These are phyloP conservation scores for Eulemur coronatus DNA, from an alignment of 2,797 vertebrate genomes.

Conservation along the genomic window DNA sequence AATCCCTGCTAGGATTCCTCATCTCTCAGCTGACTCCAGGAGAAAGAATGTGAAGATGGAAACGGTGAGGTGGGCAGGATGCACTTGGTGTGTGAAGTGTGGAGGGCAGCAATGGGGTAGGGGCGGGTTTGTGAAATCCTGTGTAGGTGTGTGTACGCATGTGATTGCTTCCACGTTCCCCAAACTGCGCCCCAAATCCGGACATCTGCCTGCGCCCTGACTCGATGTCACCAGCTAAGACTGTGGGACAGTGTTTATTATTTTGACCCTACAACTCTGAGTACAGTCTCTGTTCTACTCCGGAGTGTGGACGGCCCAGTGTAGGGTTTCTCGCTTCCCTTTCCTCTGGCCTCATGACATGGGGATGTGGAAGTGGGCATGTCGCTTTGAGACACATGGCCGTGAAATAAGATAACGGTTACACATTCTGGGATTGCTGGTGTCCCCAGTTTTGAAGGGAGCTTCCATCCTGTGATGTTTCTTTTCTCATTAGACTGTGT, in stretches of 20 bases:
- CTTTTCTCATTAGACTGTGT: neutral
- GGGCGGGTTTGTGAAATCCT: slow-evolving; percentile 44
- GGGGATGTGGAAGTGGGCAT: slow-evolving; percentile 46
- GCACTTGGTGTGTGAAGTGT: slow-evolving; percentile 41
- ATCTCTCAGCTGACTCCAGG: neutral
- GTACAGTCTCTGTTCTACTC: neutral
- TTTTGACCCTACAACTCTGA: slow-evolving; percentile 62
- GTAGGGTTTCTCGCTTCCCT: slow-evolving; percentile 32
- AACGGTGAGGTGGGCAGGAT: slow-evolving; percentile 43
- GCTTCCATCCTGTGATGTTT: neutral
- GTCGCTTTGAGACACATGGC: slow-evolving; percentile 29
- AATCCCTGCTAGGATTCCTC: slow-evolving; percentile 57
- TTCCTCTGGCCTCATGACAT: neutral
- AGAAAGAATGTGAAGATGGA: neutral
- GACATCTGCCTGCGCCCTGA: neutral
- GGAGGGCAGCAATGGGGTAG: neutral
- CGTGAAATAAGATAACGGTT: neutral
- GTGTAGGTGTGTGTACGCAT: slow-evolving; percentile 15
- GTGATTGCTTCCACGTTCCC: neutral
- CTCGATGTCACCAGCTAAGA: slow-evolving; percentile 14
- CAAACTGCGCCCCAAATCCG: neutral
- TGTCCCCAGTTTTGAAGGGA: neutral
- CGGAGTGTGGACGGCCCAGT: neutral
- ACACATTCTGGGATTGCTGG: slow-evolving; percentile 12
- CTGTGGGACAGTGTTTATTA: slow-evolving; percentile 46